A percentile compares a stretch with the other conserved stretches of the same genome.
Conservation (phyloP, 2,797 vertebrate genomes). For the Phataginus tricuspis region DNA sequence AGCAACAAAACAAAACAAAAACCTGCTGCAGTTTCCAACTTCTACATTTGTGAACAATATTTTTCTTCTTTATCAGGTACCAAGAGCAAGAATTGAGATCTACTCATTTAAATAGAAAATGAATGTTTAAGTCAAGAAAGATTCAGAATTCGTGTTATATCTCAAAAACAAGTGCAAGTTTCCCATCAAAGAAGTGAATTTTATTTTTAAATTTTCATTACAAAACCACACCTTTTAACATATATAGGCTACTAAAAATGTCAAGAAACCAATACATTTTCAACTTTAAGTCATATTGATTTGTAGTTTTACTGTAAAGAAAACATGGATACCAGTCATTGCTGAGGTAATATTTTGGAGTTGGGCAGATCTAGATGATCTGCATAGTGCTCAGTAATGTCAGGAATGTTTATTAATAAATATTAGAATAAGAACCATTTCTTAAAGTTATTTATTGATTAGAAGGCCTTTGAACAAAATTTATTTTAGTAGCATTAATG, state of each 20-base stretch:
- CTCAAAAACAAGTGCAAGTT: background rate
- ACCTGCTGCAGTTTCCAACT: background rate
- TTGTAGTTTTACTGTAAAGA: background rate
- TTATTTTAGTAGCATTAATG: background rate
- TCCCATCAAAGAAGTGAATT: background rate
- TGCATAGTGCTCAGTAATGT: background rate
- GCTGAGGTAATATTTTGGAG: background rate
- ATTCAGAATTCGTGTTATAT: background rate
- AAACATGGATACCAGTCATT: background rate
- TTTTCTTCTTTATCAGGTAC: background rate
- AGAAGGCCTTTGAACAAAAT: background rate
- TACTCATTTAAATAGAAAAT: background rate
- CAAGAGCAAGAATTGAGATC: background rate
- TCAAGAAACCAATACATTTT: background rate
- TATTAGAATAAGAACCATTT: background rate
- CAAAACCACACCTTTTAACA: background rate
- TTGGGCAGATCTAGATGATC: background rate
- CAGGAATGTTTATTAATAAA: background rate
- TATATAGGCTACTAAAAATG: background rate
- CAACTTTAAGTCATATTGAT: background rate
- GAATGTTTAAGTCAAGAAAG: background rate
- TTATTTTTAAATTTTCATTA: background rate
- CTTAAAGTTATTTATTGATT: background rate
- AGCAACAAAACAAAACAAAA: background rate
- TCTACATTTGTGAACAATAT: background rate